Evolutionary conservation across 2,888 invertebrate species (phyloP).

Genomic region (Himalopsyche anomala): DNA sequence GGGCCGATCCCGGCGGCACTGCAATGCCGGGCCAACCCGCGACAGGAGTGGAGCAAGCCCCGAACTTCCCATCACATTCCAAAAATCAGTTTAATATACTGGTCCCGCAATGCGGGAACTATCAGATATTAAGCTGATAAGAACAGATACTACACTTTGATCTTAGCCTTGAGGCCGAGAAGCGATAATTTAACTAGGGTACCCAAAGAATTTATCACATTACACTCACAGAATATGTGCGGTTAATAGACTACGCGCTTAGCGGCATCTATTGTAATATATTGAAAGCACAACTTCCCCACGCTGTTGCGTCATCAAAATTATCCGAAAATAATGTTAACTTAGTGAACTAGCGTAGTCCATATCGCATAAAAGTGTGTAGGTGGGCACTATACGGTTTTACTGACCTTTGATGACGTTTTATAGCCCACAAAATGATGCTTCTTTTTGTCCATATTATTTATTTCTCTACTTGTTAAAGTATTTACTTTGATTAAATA

Average conservation of each 20-base stretch:
- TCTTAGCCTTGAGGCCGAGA: constrained; percentile 77
- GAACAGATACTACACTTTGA: constrained; percentile 66
- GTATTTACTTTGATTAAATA: no score
- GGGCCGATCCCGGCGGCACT: constrained; percentile 78
- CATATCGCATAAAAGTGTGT: no score
- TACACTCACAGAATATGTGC: neutral
- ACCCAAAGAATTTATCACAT: neutral
- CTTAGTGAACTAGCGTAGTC: no score
- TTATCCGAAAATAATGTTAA: no score
- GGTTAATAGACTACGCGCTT: neutral
- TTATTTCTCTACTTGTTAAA: neutral
- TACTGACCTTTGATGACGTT: no score
- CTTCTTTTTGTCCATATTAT: no score
- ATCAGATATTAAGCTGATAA: constrained; percentile 66
- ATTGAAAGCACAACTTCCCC: no score
- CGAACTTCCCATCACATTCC: constrained; percentile 76
- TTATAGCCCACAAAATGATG: no score
- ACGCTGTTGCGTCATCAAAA: no score
- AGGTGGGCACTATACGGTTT: no score
- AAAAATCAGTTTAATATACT: constrained; percentile 79
- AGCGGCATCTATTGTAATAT: neutral
- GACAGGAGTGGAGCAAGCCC: constrained; percentile 82
- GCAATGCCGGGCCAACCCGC: constrained; percentile 83
- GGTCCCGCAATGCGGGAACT: constrained; percentile 73
- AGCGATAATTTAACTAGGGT: constrained; percentile 69